These are phyloP conservation scores for Monarcha castaneiventris DNA, from an alignment of 2,113 vertebrate genomes.

Conservation along the genomic window DNA sequence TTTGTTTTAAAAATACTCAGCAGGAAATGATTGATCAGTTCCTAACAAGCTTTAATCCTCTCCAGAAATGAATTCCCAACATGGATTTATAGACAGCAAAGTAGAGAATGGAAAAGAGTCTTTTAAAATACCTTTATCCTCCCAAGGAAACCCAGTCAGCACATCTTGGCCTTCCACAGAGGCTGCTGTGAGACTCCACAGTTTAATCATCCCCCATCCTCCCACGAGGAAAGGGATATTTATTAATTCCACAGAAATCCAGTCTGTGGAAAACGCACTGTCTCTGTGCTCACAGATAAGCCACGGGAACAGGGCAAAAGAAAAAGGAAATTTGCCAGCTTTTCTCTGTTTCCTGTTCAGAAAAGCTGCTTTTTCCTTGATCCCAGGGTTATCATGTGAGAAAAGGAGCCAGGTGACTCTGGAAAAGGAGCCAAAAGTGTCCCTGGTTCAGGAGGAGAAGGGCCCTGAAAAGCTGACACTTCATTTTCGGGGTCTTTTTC, in stretches of 20 bases:
- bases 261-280: not conserved
- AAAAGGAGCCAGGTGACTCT: not conserved
- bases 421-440: not conserved
- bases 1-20: not conserved
- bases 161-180: not conserved
- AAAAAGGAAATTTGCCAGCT: not conserved
- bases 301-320: not conserved
- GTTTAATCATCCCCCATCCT: not conserved
- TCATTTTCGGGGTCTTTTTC: slow-evolving; percentile 23
- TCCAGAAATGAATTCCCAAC: not conserved
- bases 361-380: slow-evolving; percentile 14
- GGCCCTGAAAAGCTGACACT: slow-evolving; percentile 8
- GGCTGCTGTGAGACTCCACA: not conserved
- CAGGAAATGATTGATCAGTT: not conserved
- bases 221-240: not conserved
- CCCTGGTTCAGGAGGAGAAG: rapidly evolving
- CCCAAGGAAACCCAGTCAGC: not conserved
- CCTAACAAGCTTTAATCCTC: not conserved
- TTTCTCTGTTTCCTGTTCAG: slow-evolving; percentile 35
- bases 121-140: not conserved
- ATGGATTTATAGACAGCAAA: not conserved
- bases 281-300: not conserved
- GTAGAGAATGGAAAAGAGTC: not conserved
- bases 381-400: not conserved
- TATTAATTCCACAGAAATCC: not conserved